Base-by-base conservation (phyloP, 2,888 invertebrate species). In the Drosophila pseudotalamancana region DNA sequence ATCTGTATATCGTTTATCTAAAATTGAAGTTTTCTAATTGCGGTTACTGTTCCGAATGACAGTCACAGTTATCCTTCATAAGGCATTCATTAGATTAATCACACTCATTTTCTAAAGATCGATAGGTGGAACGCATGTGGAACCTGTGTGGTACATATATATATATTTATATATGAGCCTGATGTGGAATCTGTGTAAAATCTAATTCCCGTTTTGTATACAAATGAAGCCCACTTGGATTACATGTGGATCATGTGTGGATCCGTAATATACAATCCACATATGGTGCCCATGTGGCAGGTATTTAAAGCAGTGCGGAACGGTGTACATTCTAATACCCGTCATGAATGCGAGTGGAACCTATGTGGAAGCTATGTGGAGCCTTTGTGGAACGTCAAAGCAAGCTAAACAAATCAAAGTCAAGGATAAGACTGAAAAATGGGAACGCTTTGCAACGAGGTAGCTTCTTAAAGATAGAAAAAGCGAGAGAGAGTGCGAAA, bases 81-180 rank as follows among this genome's bases (percentile, higher is more conserved):
- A 73, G 73, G 73, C 73, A 73, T 73, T 57, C 62, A 50, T 71
- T 74, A 66, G 53, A 63, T 60, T 56, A 62, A 73, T 73, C 73
- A 73, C 73, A 73, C 76, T 76, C 65, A 70, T 55, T 73, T 57
- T 53, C 63, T 54, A 37, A 62, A 43, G 60, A 46, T 54, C 40
- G 54, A 29, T 57, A 45, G 37, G 39, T 51, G 73, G 55, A 54
- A 51, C 37, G 60, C 51, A 50, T 21, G 34, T 23, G 12, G 21
- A 48, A 16, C 34, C 34, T 21, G 34, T 29, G 43, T 43, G 18
- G 9, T 18, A 3, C 5, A 25, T 14, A 3, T 18, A n/a, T n/a
- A n/a, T n/a, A n/a, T n/a, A n/a, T n/a, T n/a, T n/a, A n/a, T n/a
- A n/a, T 11, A n/a, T 27, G 27, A 27, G 18, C 16, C n/a, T n/a